Evolutionary conservation across 1,140 invertebrate genomes (phyloP).

Genomic region (Pteromalus puparum): DNA sequence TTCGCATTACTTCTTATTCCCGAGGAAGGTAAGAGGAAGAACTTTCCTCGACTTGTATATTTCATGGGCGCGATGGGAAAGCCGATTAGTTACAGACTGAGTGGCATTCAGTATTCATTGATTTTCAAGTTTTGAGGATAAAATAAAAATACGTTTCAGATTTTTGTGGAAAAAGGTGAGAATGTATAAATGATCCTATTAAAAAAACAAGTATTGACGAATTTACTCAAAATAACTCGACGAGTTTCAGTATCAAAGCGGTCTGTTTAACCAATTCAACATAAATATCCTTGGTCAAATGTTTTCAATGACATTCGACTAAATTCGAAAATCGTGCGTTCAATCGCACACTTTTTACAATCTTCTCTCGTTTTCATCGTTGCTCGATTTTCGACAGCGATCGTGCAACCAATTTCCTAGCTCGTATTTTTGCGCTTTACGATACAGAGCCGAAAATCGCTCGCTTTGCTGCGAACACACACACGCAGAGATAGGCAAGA

Average conservation of each 20-base stretch:
- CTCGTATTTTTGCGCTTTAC: slow-evolving; percentile 23
- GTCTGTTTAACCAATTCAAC: too few relatives aligned
- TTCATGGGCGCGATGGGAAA: not conserved
- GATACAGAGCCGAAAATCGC: not conserved
- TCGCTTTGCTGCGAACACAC: not conserved
- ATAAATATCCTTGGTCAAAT: not conserved
- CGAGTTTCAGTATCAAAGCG: too few relatives aligned
- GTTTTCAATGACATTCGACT: slow-evolving; percentile 8
- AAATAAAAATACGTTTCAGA: not conserved
- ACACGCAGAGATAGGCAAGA: not conserved
- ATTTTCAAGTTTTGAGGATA: not conserved
- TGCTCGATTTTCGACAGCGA: not conserved
- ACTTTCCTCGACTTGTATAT: not conserved
- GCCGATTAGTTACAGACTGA: slow-evolving; percentile 27
- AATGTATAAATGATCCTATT: too few relatives aligned
- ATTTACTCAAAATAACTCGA: too few relatives aligned
- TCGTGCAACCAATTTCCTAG: not conserved
- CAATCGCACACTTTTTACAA: slow-evolving; percentile 1
- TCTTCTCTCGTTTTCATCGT: not conserved
- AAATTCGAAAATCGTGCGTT: slow-evolving; percentile 11
- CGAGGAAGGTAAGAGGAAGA: not conserved
- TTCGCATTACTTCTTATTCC: slow-evolving; percentile 31
- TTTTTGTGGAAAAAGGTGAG: not conserved
- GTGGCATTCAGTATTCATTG: slow-evolving; percentile 6
- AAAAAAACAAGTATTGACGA: too few relatives aligned